Base-by-base conservation (phyloP, 2,113 vertebrate genomes). In the Amia ocellicauda region DNA sequence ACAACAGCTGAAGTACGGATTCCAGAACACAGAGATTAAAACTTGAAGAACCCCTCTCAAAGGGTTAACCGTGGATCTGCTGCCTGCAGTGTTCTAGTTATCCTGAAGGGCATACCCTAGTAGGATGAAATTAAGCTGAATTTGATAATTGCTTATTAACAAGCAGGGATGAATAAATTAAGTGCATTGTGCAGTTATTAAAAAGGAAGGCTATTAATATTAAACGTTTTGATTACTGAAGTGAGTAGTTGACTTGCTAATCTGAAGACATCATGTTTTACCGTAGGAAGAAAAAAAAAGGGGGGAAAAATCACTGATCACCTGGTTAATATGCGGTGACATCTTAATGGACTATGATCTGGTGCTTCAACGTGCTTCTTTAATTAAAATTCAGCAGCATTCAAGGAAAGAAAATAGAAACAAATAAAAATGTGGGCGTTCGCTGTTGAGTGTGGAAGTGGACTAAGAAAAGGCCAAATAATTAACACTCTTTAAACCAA, bases 121-220 rank as follows among this genome's bases (percentile, higher is more conserved):
- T 29, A n/a, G 43, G 55, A 27, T 36, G 43, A 65, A 65, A 58
- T 65, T 40, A 65, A 58, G 55, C 49, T 27, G 23, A 58, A 57
- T 65, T 58, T 65, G 63, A 65, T 65, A 58, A 65, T 65, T 58
- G 43, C 43, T 58, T 65, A 58, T 65, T 65, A 65, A 65, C 43
- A 58, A 65, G 45, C 43, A 49, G 23, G 45, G 55, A 58, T 49
- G 43, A 65, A 65, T 58, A 65, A 58, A 65, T 64, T 57, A 64
- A 64, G n/a, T 45, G 53, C 13, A 57, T 64, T 64, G 55, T 49
- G 20, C 58, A n/a, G 55, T 65, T 50, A 40, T 58, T 40, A 41
- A 49, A 65, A 40, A 31, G 1, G 42, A 65, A 31, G 19, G 28
- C 55, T 43, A 51, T 65, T 51, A 40, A 65, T 58, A 58, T 41